Percentiles rank a stretch among this genome's conserved stretches.
Evolutionary conservation across 2,888 invertebrate genomes (phyloP).

Genomic region (Strigamia maritima): DNA sequence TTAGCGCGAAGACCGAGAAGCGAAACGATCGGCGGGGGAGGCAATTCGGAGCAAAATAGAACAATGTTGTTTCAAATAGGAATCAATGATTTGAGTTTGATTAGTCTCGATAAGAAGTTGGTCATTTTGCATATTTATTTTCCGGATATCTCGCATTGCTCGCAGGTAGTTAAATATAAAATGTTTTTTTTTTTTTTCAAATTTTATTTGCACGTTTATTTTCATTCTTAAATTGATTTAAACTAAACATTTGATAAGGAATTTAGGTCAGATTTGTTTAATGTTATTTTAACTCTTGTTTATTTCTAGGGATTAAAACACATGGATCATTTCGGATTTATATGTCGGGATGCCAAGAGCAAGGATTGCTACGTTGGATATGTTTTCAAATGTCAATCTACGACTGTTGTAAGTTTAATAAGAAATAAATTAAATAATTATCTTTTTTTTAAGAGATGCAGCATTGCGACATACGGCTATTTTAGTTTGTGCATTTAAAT

Average conservation of each 20-base stretch:
- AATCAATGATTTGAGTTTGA: conserved; percentile 77
- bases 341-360: conserved; percentile 69
- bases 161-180: conserved; percentile 59
- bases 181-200: too few relatives aligned
- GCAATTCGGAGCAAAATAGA: conserved; percentile 69
- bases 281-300: neutral
- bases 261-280: conserved; percentile 6
- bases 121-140: conserved; percentile 81
- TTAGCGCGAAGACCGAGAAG: conserved; percentile 14
- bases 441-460: neutral
- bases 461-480: too few relatives aligned
- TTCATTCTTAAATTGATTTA: conserved; percentile 33
- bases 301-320: conserved; percentile 65
- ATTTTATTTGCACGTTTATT: neutral
- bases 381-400: conserved; percentile 83
- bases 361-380: conserved; percentile 74
- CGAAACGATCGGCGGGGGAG: neutral
- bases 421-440: neutral
- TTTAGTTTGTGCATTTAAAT: too few relatives aligned
- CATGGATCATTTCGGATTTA: conserved; percentile 88
- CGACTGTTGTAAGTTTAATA: conserved; percentile 51
- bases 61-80: conserved; percentile 92
- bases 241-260: neutral
- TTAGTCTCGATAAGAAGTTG: conserved; percentile 89
- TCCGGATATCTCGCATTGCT: conserved; percentile 82